Base-by-base conservation (phyloP, 2,113 vertebrate genomes). In the Brienomyrus longianalis region DNA sequence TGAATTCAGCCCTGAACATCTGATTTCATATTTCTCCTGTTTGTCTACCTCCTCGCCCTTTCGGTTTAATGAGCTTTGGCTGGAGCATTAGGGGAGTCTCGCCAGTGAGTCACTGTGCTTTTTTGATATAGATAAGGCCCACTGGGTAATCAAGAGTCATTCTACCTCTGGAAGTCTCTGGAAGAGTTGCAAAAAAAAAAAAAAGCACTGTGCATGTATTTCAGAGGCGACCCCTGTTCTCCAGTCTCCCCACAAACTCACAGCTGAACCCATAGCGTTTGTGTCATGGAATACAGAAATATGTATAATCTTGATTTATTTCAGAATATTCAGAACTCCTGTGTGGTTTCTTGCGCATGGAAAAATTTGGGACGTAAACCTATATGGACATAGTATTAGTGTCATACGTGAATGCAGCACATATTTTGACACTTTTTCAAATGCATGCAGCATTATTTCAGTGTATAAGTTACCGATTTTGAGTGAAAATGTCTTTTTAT, bases 121-220 rank as follows among this genome's bases (percentile, higher is more conserved):
- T 39, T 86, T 62, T 62, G 27, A 31, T 54, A 90, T 21, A 86
- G 84, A 74, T 74, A 70, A 70, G 59, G 27, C 56, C 89, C 83
- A 87, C 89, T 90, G 59, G 89, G 89, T 90, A 74, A 86, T 90
- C 59, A 50, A 39, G 45, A 56, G 45, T 84, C 56, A 90, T 62
- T 83, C 51, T 84, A 31, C n/a, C 31, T 48, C 54, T 54, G 31
- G 54, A 66, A 19, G 23, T 70, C 31, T 70, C 84, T n/a, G 35
- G 5, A 83, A 59, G 15, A 39, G 17, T 35, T 43, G 48, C 39
- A 27, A 59, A 62, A 89, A 27, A 84, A 47, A 47, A 62, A 85
- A 83, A 48, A 85, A 31, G 51, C 10, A 15, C 1, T 31, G 5
- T 15, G 3, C 27, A 84, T 23, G 19, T 87, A 35, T 35, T 80